A percentile compares a stretch with the other conserved stretches of the same genome.
These are phyloP conservation scores for Carpatolechia fugitivella DNA, from an alignment of 2,888 invertebrate genomes.

Conservation along the genomic window DNA sequence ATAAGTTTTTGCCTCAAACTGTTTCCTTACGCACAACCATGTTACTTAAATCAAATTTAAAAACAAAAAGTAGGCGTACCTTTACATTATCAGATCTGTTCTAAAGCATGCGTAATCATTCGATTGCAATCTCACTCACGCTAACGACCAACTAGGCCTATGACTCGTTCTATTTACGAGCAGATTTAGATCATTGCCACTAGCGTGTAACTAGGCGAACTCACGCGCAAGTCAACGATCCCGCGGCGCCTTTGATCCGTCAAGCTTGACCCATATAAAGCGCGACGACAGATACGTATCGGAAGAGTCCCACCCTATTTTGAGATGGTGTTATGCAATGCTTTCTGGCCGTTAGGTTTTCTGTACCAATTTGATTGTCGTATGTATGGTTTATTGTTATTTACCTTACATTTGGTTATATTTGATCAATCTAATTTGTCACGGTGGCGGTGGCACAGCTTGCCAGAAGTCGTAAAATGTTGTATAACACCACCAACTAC, in stretches of 20 bases:
- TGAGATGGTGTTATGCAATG: constrained; percentile 18
- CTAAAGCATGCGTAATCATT: not conserved
- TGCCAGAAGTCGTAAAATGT: too few relatives aligned
- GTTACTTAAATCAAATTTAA: too few relatives aligned
- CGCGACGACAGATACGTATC: constrained; percentile 40
- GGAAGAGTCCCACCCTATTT: constrained; percentile 35
- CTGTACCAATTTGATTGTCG: too few relatives aligned
- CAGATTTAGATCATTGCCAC: constrained; percentile 45
- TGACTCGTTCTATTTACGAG: constrained; percentile 16
- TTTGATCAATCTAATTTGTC: too few relatives aligned
- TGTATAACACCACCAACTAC: too few relatives aligned
- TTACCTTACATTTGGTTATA: too few relatives aligned
- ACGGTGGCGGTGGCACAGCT: too few relatives aligned
- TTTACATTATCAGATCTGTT: not conserved
- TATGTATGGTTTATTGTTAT: too few relatives aligned
- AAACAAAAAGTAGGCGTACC: not conserved
- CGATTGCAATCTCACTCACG: not conserved
- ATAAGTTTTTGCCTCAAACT: too few relatives aligned
- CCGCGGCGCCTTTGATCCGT: constrained; percentile 52
- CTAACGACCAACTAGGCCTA: not conserved
- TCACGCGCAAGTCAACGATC: constrained; percentile 44
- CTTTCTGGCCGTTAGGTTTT: not conserved
- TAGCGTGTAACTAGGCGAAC: constrained; percentile 36
- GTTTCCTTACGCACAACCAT: too few relatives aligned
- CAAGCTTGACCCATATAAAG: constrained; percentile 53